A percentile compares a stretch with the other conserved stretches of the same genome.
These are phyloP conservation scores for Ophiodon elongatus DNA, from an alignment of 2,113 vertebrate species.

Conservation along the genomic window DNA sequence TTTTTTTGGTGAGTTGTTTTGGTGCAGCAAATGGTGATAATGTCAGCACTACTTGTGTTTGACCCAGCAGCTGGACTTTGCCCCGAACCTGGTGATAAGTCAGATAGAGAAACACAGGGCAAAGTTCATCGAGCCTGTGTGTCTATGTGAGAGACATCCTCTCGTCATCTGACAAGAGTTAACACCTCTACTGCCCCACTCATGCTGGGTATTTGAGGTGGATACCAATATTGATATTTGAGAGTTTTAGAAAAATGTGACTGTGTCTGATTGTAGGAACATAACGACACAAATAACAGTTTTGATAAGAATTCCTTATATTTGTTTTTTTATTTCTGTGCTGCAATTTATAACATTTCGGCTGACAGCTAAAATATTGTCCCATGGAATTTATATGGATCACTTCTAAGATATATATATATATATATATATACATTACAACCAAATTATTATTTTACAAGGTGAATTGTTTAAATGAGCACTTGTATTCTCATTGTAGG, in stretches of 20 bases:
- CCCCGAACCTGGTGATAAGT: constrained; percentile 53
- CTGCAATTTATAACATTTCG: not conserved
- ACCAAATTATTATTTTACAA: not conserved
- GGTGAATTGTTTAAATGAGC: not conserved
- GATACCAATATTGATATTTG: not conserved
- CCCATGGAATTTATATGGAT: not conserved
- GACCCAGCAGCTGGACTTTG: constrained; percentile 75
- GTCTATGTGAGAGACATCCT: not conserved
- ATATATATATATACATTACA: not conserved
- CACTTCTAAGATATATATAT: not conserved
- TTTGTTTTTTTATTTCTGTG: not conserved
- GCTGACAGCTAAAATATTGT: not conserved
- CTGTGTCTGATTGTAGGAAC: not conserved
- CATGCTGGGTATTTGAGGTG: not conserved
- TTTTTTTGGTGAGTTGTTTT: not conserved
- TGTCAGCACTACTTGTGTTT: constrained; percentile 18
- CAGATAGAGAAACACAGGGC: constrained; percentile 53
- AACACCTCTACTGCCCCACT: not conserved
- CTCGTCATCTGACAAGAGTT: not conserved
- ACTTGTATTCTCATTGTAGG: not conserved
- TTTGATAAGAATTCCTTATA: not conserved
- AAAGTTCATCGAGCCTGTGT: constrained; percentile 65
- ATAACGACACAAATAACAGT: not conserved
- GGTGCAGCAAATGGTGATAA: not conserved
- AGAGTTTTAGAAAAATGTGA: not conserved